Conservation (phyloP, 2,888 invertebrate genomes). For the Hydrotaea cyrtoneurina region DNA sequence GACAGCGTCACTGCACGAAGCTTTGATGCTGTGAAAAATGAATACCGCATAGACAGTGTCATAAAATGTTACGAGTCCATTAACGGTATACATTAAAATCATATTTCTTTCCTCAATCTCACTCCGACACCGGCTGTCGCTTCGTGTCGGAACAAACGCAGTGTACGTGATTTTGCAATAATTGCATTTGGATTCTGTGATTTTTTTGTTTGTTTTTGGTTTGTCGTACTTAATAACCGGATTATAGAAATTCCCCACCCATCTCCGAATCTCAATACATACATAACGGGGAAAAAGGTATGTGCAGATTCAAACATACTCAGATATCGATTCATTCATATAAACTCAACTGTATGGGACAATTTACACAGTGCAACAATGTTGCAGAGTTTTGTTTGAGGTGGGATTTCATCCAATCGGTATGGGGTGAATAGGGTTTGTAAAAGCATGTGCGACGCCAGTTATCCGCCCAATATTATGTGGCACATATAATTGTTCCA, state of each 20-base stretch:
- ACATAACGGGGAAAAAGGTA: too few relatives aligned
- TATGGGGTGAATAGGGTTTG: too few relatives aligned
- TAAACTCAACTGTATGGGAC: not conserved
- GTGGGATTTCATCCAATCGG: too few relatives aligned
- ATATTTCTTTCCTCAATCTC: conserved; percentile 44
- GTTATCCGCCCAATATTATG: too few relatives aligned
- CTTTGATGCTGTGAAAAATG: not conserved
- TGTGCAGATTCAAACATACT: not conserved
- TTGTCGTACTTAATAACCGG: conserved; percentile 46
- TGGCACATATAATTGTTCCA: too few relatives aligned
- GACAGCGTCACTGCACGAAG: not conserved
- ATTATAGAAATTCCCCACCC: conserved; percentile 52
- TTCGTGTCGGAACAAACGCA: not conserved
- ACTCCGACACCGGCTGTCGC: not conserved
- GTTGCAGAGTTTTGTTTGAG: not conserved
- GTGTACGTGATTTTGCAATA: conserved; percentile 61
- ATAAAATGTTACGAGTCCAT: conserved; percentile 18
- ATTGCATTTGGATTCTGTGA: conserved; percentile 59
- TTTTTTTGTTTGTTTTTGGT: too few relatives aligned
- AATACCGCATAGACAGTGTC: not conserved
- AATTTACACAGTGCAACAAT: not conserved
- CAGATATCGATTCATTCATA: not conserved
- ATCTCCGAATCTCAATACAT: not conserved
- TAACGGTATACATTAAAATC: conserved; percentile 45
- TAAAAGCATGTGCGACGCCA: too few relatives aligned